phyloP scores from a whole-genome alignment of 2,888 invertebrate species.

The Mythimna impura region DNA sequence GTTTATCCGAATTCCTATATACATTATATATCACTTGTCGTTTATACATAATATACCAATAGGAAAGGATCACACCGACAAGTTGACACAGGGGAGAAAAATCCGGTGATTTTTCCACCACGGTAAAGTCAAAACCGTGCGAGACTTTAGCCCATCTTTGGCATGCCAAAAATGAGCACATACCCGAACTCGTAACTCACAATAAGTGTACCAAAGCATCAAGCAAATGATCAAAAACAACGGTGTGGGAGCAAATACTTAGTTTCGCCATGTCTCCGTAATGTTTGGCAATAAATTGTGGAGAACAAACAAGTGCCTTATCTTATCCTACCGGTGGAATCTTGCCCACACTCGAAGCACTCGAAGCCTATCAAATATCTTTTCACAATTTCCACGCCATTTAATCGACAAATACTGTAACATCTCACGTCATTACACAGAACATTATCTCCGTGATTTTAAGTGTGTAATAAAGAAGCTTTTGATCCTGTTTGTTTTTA shows the following conservation, averaged over 20 bases:
- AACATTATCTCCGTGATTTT: constrained; percentile 67
- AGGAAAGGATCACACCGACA: constrained; percentile 21
- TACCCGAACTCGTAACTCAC: constrained; percentile 55
- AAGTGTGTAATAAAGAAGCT: constrained; percentile 54
- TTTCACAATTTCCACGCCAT: constrained; percentile 84
- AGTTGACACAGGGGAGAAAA: neutral
- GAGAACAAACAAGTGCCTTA: constrained; percentile 79
- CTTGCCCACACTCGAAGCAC: constrained; percentile 72
- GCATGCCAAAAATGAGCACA: constrained; percentile 38
- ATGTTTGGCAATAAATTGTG: constrained; percentile 81
- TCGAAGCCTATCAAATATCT: constrained; percentile 80
- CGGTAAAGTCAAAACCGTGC: neutral
- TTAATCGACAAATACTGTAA: constrained; percentile 80
- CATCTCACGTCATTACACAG: constrained; percentile 75
- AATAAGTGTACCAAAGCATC: constrained; percentile 60
- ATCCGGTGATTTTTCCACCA: neutral
- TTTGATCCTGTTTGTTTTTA: constrained; percentile 15
- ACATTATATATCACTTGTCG: constrained; percentile 39
- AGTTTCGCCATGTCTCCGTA: constrained; percentile 69
- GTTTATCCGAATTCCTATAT: constrained; percentile 74
- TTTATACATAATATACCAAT: constrained; percentile 53
- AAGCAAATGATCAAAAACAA: constrained; percentile 67
- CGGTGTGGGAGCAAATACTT: constrained; percentile 65
- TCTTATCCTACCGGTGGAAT: constrained; percentile 71
- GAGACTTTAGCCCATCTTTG: constrained; percentile 17